Conservation (phyloP, 2,797 vertebrate genomes). For the Naso thynnoides region DNA sequence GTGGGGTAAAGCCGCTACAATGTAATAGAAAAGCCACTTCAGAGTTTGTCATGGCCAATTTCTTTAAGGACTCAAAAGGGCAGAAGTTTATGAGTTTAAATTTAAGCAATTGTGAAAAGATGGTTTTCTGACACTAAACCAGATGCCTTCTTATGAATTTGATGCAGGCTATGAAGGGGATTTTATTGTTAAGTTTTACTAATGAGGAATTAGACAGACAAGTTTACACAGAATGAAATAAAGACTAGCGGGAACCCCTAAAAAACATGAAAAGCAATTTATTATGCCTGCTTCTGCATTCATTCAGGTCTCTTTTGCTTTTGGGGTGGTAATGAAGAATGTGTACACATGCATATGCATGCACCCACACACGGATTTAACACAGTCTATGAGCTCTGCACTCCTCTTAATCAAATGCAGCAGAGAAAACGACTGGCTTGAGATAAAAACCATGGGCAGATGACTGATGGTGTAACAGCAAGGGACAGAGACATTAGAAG, state of each 20-base stretch:
- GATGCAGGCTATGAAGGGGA: constrained; percentile 42
- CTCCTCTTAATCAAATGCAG: constrained; percentile 66
- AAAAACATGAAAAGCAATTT: constrained; percentile 70
- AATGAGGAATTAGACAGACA: constrained; percentile 60
- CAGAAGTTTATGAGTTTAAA: constrained; percentile 12
- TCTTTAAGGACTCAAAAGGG: not conserved
- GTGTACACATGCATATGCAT: constrained; percentile 53
- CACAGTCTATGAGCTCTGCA: constrained; percentile 52
- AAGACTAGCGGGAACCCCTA: constrained; percentile 44
- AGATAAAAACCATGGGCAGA: constrained; percentile 69
- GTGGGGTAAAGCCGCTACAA: too few relatives aligned
- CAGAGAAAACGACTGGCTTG: constrained; percentile 56
- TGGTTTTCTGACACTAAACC: constrained; percentile 45
- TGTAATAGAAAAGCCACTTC: too few relatives aligned
- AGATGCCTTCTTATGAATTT: constrained; percentile 36
- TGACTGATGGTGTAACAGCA: constrained; percentile 72
- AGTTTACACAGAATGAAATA: constrained; percentile 42
- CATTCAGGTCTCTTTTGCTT: constrained; percentile 44
- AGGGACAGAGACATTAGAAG: constrained; percentile 71
- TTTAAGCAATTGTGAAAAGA: constrained; percentile 21
- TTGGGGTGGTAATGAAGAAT: constrained; percentile 52
- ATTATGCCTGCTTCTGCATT: constrained; percentile 50
- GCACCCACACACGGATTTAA: constrained; percentile 55
- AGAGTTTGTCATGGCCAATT: not conserved
- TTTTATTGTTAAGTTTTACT: constrained; percentile 58